Evolutionary conservation across 2,888 invertebrate genomes (phyloP), one percentile per base, ranked within the genome.

Genomic region (Seira sanloemensis): DNA sequence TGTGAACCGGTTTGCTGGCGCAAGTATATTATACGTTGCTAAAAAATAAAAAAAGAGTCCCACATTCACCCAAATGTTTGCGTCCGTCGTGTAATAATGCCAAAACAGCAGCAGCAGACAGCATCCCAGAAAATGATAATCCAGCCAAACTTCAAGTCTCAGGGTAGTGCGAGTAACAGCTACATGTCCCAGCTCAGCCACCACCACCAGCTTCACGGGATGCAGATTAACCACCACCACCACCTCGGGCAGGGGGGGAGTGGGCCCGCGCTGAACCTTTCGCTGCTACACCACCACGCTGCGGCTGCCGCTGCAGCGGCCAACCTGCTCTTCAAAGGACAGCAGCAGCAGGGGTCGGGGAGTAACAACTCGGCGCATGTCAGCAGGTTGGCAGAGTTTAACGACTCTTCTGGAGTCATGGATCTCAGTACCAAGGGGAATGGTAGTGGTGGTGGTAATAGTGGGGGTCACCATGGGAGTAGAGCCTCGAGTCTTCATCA

Each of bases 221-320:
- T n/a, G 27, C 46, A 37, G 21, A 37, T 7, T 21, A 12, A 21
- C n/a, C n/a, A 18, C 19, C 12, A 71, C 18, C 71, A 71, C 27
- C 71, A 71, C n/a, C 46, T 72, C 24, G 54, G 54, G 9, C 72
- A 66, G 19, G 21, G 9, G 7, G 9, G 7, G 4, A 12, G 2
- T 19, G n/a, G 19, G 58, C 58, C 66, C 12, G 72, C 65, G 12
- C 21, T 80, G 7, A 80, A 80, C 54, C 27, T 80, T 25, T 67
- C 67, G 19, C 54, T 80, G 9, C 79, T 80, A 24, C 79, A 80
- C 19, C 79, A 80, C 37, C 79, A 80, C 58, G 79, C 79, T 26
- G 79, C 79, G 2, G 79, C 79, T 0, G 79, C 79, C 18, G 79
- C 79, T 7, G 79, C 79, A 2, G 76, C 25, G 1, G 19, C 9